These are phyloP conservation scores for Emys orbicularis DNA, from an alignment of 2,797 vertebrate species.

Conservation along the genomic window DNA sequence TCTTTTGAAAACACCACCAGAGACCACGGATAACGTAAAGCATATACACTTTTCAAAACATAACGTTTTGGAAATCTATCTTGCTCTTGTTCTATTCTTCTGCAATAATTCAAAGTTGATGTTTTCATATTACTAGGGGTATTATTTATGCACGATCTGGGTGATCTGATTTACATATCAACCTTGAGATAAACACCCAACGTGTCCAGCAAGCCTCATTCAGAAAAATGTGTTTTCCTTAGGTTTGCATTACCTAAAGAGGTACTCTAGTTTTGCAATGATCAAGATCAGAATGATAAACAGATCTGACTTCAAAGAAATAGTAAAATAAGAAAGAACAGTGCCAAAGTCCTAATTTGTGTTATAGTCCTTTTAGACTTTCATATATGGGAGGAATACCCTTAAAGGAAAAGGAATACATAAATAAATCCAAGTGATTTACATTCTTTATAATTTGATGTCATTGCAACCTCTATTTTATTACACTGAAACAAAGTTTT, in stretches of 20 bases:
- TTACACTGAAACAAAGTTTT: no score
- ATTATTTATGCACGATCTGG: background rate
- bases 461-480: no score
- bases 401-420: background rate
- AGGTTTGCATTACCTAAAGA: background rate
- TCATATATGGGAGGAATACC: no score
- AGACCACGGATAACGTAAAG: background rate
- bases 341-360: background rate
- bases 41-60: background rate
- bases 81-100: background rate
- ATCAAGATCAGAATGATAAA: background rate
- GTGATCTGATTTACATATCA: background rate
- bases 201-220: background rate
- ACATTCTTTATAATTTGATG: no score
- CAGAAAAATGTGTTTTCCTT: background rate
- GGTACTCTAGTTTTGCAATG: no score
- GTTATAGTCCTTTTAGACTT: no score
- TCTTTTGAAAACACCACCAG: background rate
- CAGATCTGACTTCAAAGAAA: background rate
- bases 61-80: background rate
- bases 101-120: background rate
- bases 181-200: background rate
- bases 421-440: no score
- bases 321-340: background rate
- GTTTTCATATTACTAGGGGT: background rate